These are phyloP conservation scores for Balaeniceps rex DNA, from an alignment of 2,113 vertebrate genomes.

Conservation along the genomic window DNA sequence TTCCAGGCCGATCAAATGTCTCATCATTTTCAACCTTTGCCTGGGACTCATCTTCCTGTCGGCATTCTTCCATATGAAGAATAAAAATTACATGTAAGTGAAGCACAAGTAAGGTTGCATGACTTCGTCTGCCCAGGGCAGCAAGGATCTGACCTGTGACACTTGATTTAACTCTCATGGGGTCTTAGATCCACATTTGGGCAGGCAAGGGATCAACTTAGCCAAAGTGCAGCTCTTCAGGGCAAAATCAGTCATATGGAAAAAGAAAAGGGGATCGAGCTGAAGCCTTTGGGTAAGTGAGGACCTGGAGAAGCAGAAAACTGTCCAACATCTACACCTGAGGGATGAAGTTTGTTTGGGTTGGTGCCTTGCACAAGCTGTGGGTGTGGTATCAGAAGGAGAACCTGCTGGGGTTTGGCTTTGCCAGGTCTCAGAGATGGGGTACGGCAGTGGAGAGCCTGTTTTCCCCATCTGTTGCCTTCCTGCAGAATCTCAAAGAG, in stretches of 20 bases:
- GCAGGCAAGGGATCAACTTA: not conserved
- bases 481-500: not conserved
- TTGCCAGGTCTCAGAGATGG: not conserved
- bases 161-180: not conserved
- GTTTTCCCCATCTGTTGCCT: not conserved
- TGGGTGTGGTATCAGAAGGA: not conserved
- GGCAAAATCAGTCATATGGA: not conserved
- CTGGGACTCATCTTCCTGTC: constrained; percentile 13
- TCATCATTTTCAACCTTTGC: not conserved
- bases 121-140: not conserved
- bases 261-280: not conserved
- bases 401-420: not conserved
- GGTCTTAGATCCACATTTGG: not conserved
- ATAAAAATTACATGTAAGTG: not conserved
- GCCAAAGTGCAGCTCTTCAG: not conserved
- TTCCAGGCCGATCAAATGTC: not conserved
- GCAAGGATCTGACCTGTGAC: not conserved
- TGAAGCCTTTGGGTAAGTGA: not conserved
- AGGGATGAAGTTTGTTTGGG: not conserved
- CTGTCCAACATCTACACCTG: accelerated
- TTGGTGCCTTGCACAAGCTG: not conserved
- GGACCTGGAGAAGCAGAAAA: not conserved
- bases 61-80: not conserved
- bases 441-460: not conserved
- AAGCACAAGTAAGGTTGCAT: not conserved